Base-by-base conservation (phyloP, 2,888 invertebrate genomes). In the Ptilodon capucinus region DNA sequence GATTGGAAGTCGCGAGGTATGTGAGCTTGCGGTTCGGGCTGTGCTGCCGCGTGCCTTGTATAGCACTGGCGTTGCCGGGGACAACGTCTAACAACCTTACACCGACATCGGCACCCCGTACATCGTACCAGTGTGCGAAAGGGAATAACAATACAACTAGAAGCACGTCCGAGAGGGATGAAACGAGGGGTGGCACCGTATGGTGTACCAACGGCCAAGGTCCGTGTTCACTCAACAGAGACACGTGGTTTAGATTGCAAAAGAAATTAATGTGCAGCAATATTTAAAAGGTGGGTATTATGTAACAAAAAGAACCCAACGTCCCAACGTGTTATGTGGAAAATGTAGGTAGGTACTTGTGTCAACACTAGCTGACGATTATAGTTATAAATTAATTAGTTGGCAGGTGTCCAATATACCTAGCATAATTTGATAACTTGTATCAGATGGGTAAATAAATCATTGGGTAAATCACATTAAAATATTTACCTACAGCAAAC, bases 61-160 rank as follows among this genome's bases (percentile, higher is more conserved):
- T 86, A 72, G 77, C 76, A 76, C 83, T 79, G 74, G 79, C 79
- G 90, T 91, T 89, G 89, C 88, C 77, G 65, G 60, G 81, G 84
- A 81, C 90, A 84, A 90, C 90, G 82, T 74, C 76, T 76, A 90
- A 89, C 90, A 89, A 85, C 86, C 80, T 76, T 71, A 68, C 75
- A 80, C 78, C 72, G 80, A 76, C 81, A 82, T 72, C 70, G 79
- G 72, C 72, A 81, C 82, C 83, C 81, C 71, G 75, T 60, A 48
- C 62, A 65, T 67, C 67, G 71, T 73, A 74, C 69, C 70, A 63
- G 64, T 46, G 75, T 71, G 68, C 51, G 76, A 84, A 60, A 83
- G 76, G 71, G 83, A 83, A 62, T 62, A 62, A 70, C 54, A 51
- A 79, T 75, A 68, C 48, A 42, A 49, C 45, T 38, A 32, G 42